Conservation (phyloP, 2,888 invertebrate genomes). For the Drosophila phalerata region DNA sequence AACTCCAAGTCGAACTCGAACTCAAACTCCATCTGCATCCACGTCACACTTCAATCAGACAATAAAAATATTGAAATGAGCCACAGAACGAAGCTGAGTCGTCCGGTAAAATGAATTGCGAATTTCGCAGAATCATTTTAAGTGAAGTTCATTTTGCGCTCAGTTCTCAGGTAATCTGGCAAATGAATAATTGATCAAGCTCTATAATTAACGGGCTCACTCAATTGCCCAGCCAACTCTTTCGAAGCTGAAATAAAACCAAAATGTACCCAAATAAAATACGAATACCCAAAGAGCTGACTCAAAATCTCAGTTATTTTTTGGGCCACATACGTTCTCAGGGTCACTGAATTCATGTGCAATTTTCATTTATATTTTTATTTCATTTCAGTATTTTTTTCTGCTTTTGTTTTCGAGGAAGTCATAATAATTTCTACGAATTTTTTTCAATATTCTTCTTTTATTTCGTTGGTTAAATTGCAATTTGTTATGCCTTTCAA, state of each 20-base stretch:
- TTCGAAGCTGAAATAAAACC: slow-evolving; percentile 21
- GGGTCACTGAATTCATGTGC: slow-evolving; percentile 67
- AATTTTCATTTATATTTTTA: slow-evolving; percentile 48
- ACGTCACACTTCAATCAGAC: slow-evolving; percentile 80
- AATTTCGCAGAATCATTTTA: slow-evolving; percentile 79
- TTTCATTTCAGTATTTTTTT: slow-evolving; percentile 2
- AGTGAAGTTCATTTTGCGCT: slow-evolving; percentile 67
- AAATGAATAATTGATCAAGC: slow-evolving; percentile 80
- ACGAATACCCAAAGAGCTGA: slow-evolving; percentile 10
- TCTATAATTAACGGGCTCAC: slow-evolving; percentile 79
- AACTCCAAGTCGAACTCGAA: slow-evolving; percentile 7
- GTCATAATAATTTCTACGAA: slow-evolving; percentile 55
- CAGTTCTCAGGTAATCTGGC: slow-evolving; percentile 74
- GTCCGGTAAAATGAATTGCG: slow-evolving; percentile 60
- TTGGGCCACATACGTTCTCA: slow-evolving; percentile 29
- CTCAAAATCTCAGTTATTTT: slow-evolving; percentile 5
- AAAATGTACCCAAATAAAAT: slow-evolving; percentile 30
- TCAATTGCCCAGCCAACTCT: slow-evolving; percentile 64
- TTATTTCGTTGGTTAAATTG: slow-evolving; percentile 10
- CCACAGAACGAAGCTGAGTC: slow-evolving; percentile 18
- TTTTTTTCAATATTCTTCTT: slow-evolving; percentile 28
- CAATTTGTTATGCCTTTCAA: slow-evolving; percentile 34
- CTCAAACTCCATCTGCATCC: slow-evolving; percentile 37
- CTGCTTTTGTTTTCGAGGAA: slow-evolving; percentile 46
- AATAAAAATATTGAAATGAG: slow-evolving; percentile 79